Evolutionary conservation across 2,113 vertebrate genomes (phyloP), one percentile per base, ranked within the genome.

Genomic region (Pseudorhombus dupliciocellatus): DNA sequence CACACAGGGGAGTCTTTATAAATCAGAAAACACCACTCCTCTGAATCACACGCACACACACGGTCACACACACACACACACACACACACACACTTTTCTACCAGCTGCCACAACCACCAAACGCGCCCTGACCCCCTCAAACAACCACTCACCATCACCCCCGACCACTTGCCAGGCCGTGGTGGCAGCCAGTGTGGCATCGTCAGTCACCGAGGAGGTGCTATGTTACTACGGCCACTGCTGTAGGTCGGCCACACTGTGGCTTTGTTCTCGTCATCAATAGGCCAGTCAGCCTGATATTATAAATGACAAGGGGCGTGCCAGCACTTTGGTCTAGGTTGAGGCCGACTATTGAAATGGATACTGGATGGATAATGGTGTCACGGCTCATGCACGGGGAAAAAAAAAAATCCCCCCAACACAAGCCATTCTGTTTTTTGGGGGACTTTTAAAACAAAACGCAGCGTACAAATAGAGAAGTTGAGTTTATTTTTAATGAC

Each of bases 41-140:
- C 70, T 30, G n/a, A 25, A 16, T 11, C 28, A 25, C 75, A 26
- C 24, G 5, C 30, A 57, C 55, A 31, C 54, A 57, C 18, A n/a
- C 28, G n/a, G 18, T 1, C 56, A 37, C 56, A 58, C 56, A 37
- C 56, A 21, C 56, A 22, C 30, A 28, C 44, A 12, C 52, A 24
- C 71, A 12, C 20, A 14, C 20, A 58, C 56, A 15, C 31, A 40
- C 56, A 22, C 56, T 21, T 9, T 21, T 9, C 21, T 30, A 59
- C 56, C 91, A 92, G 88, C 90, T 91, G 91, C 90, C 87, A 87
- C 87, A 81, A 87, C 72, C 83, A 89, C 88, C 84, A 85, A 89
- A 86, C 70, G 66, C 53, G 54, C 77, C 72, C 72, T 66, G 25
- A 58, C 58, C 60, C 60, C 75, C 51, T 12, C n/a, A 34, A 31